phyloP scores from a whole-genome alignment of 53 echinoderm and acorn worm species.

The Mesocentrotus franciscanus region DNA sequence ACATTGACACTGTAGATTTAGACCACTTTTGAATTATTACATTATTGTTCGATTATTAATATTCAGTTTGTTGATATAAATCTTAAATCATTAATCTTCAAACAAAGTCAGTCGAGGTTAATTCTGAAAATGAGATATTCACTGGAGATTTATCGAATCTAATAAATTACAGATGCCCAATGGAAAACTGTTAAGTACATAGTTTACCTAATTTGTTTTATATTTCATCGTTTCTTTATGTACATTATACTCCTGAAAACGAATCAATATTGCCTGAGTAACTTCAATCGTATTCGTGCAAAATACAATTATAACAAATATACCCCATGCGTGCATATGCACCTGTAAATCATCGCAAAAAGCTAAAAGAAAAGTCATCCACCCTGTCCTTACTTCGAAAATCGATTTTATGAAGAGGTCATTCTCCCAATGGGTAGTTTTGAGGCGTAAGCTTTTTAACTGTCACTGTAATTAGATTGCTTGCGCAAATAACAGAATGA shows the following conservation, averaged over 20 bases:
- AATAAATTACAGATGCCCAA: background rate
- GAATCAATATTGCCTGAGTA: background rate
- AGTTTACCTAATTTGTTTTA: too few relatives aligned
- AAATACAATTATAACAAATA: background rate
- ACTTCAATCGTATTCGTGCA: background rate
- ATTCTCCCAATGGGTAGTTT: constrained; percentile 6
- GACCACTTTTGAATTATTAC: background rate
- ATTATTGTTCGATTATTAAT: too few relatives aligned
- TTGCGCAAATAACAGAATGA: constrained; percentile 25
- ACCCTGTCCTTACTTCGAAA: background rate
- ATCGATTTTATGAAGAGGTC: constrained; percentile 51
- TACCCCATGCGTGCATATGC: background rate
- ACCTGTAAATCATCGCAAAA: background rate
- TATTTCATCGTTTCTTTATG: background rate
- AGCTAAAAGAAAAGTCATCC: background rate
- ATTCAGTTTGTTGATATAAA: too few relatives aligned
- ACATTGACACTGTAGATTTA: background rate
- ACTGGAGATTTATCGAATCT: background rate
- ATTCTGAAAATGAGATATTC: background rate
- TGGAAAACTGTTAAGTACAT: too few relatives aligned
- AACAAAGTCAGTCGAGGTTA: background rate
- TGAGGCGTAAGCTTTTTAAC: constrained; percentile 43
- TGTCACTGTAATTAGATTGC: constrained; percentile 46
- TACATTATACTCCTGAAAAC: background rate
- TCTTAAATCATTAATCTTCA: too few relatives aligned